Evolutionary conservation across 2,113 vertebrate genomes (phyloP).

Genomic region (Cygnus buccinator): DNA sequence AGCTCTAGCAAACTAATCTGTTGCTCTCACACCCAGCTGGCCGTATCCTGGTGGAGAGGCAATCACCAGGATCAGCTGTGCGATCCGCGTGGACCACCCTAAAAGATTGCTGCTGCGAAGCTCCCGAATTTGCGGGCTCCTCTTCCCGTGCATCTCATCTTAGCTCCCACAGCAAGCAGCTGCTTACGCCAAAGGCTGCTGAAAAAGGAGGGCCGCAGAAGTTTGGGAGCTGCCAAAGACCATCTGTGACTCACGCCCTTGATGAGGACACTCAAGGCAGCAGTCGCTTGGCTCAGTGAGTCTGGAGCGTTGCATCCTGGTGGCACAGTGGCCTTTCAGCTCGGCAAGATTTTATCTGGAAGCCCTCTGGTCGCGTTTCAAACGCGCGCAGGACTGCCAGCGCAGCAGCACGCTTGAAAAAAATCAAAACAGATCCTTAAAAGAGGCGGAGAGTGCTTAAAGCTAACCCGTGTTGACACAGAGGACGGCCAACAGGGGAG

Average conservation of each 20-base stretch:
- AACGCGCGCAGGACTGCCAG: neutral
- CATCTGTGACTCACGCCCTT: neutral
- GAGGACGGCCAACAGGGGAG: neutral
- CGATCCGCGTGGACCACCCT: neutral
- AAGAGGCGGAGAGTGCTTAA: neutral
- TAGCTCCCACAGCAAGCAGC: neutral
- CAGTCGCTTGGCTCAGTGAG: neutral
- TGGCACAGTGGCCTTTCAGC: neutral
- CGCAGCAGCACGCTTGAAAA: neutral
- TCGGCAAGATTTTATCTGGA: neutral
- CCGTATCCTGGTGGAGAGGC: neutral
- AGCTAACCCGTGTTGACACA: neutral
- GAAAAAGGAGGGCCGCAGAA: neutral
- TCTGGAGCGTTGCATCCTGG: neutral
- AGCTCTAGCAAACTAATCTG: neutral
- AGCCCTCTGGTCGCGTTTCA: neutral
- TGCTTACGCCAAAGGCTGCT: neutral
- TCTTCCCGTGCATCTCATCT: neutral
- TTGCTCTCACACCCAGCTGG: neutral
- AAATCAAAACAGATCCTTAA: neutral
- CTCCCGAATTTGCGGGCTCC: neutral
- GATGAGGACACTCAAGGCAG: neutral
- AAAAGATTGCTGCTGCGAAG: neutral
- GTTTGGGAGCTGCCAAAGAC: neutral
- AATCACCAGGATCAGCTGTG: neutral